phyloP scores from a whole-genome alignment of 35 echinoderm and acorn worm species.

The Patiria miniata region DNA sequence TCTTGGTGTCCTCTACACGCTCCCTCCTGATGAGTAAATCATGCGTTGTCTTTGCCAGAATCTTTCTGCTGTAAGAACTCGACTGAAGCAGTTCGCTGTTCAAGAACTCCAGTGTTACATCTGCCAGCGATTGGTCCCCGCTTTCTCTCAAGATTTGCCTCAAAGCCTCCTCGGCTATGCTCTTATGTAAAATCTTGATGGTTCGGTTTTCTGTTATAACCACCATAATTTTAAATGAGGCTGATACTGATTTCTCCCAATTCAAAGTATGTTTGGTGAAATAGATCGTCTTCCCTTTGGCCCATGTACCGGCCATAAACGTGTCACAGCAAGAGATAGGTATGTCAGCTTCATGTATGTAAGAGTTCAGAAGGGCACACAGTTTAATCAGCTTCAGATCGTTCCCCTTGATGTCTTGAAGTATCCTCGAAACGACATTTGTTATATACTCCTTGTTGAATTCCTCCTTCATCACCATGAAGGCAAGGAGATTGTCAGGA shows the following conservation, averaged over 20 bases:
- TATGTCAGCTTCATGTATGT: conserved; percentile 45
- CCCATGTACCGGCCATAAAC: conserved; percentile 44
- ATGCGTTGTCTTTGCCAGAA: conserved; percentile 31
- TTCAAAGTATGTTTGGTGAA: neutral
- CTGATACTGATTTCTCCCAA: conserved; percentile 33
- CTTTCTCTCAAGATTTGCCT: conserved; percentile 9
- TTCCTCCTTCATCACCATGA: conserved; percentile 79
- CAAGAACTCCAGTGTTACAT: conserved; percentile 30
- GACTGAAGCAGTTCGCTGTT: conserved; percentile 19
- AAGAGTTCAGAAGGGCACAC: conserved; percentile 38
- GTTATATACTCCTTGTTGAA: conserved; percentile 56
- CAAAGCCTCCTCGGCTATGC: conserved; percentile 42
- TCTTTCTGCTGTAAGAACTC: conserved; percentile 41
- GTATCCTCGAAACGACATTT: conserved; percentile 31
- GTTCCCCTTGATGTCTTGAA: conserved; percentile 12
- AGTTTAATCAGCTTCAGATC: conserved; percentile 48
- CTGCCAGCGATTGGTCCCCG: conserved; percentile 13
- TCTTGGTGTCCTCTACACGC: neutral
- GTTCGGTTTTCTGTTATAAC: conserved; percentile 45
- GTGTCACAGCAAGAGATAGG: conserved; percentile 58
- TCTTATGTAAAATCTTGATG: conserved; percentile 51
- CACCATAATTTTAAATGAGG: conserved; percentile 19
- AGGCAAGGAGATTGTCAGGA: conserved; percentile 58
- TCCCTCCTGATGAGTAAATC: conserved; percentile 49
- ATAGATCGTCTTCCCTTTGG: neutral